Conservation (phyloP, 2,888 invertebrate species). For the Acanthosepion lycidas region DNA sequence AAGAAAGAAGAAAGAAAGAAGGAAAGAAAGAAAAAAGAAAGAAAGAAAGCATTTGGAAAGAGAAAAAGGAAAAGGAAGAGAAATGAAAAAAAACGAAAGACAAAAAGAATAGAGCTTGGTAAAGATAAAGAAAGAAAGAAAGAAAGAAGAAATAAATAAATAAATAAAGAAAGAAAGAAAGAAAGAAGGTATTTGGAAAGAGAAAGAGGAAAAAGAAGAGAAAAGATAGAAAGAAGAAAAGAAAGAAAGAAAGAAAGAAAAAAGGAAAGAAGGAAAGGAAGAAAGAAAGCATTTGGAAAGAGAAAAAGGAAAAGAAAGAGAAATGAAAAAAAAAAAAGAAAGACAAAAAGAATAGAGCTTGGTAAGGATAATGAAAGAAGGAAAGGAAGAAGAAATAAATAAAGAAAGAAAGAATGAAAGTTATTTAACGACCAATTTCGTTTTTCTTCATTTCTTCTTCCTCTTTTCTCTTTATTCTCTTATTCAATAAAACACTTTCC, state of each 20-base stretch:
- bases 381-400: too few species aligned
- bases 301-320: neutral
- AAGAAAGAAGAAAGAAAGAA: neutral
- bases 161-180: neutral
- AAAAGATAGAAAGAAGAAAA: too few species aligned
- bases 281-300: neutral
- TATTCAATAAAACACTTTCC: too few species aligned
- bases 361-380: neutral
- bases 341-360: too few species aligned
- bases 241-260: neutral
- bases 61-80: neutral
- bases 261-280: too few species aligned
- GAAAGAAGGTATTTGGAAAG: neutral
- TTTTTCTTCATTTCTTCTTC: too few species aligned
- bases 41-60: neutral
- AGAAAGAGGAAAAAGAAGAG: neutral
- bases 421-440: too few species aligned
- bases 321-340: neutral
- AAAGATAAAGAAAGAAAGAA: neutral
- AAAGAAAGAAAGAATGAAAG: neutral
- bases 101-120: too few species aligned
- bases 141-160: too few species aligned
- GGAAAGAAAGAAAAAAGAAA: too few species aligned
- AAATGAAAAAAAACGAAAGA: neutral
- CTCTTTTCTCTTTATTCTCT: too few species aligned